Percentiles rank a stretch among this genome's conserved stretches.
Conservation (phyloP, 1,140 invertebrate species). For the Pseudachorutes palmiensis region DNA sequence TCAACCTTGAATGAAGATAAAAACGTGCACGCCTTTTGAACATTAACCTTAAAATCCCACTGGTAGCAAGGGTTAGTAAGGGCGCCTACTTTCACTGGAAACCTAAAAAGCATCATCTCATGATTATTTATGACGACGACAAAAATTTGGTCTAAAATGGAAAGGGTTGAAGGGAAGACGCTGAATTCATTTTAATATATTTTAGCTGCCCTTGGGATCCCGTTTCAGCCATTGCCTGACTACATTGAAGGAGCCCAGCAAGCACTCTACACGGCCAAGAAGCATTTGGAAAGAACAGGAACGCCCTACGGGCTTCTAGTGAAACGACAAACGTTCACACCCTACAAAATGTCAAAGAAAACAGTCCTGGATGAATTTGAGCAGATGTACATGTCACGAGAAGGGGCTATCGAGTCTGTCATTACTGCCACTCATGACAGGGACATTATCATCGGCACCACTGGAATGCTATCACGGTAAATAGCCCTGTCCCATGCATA, state of each 20-base stretch:
- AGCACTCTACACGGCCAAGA: slow-evolving; percentile 43
- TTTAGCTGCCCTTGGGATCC: slow-evolving; percentile 45
- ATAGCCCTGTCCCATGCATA: no score
- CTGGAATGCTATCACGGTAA: slow-evolving; percentile 45
- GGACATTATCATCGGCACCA: slow-evolving; percentile 46
- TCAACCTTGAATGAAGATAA: no score
- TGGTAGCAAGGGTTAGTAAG: no score
- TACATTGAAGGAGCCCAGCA: slow-evolving; percentile 45
- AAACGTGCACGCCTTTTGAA: no score
- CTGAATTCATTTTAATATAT: not conserved
- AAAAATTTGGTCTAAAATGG: not conserved
- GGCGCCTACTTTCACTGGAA: not conserved
- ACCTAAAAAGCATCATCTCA: not conserved
- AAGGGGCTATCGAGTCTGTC: slow-evolving; percentile 41
- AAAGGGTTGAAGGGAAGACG: not conserved
- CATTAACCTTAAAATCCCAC: no score
- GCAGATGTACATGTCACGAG: slow-evolving; percentile 39
- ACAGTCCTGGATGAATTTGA: slow-evolving; percentile 29
- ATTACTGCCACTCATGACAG: slow-evolving; percentile 40
- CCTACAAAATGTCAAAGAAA: slow-evolving; percentile 42
- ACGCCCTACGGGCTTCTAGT: slow-evolving; percentile 46
- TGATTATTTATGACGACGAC: slow-evolving; percentile 3
- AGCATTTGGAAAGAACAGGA: slow-evolving; percentile 43
- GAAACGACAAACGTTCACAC: slow-evolving; percentile 45
- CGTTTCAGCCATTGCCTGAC: slow-evolving; percentile 45